Percentiles rank a stretch among this genome's conserved stretches.
Conservation (phyloP, 2,113 vertebrate species). For the Epinephelus lanceolatus region DNA sequence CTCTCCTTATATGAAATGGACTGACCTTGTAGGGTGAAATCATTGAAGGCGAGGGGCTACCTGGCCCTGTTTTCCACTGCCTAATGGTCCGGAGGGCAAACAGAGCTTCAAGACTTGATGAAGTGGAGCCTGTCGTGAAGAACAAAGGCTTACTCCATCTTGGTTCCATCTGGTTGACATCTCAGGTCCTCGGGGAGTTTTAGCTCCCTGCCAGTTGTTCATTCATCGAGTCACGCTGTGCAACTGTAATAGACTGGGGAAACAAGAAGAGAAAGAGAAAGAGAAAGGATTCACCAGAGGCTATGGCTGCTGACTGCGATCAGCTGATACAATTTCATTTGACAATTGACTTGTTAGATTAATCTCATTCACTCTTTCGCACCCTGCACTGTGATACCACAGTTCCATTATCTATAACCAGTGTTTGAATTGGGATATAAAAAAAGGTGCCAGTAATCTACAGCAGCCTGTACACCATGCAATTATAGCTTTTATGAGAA, state of each 20-base stretch:
- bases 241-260: conserved; percentile 32
- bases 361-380: conserved; percentile 24
- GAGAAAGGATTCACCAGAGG: conserved; percentile 35
- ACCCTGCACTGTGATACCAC: conserved; percentile 10
- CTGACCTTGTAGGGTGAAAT: conserved; percentile 9
- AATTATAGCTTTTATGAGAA: not conserved
- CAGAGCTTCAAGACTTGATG: conserved; percentile 58
- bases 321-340: conserved; percentile 49
- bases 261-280: conserved; percentile 30
- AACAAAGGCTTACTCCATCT: conserved; percentile 77
- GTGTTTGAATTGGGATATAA: conserved; percentile 22
- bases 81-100: conserved; percentile 55
- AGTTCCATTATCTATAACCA: conserved; percentile 36
- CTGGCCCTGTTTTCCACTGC: conserved; percentile 31
- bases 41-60: conserved; percentile 28
- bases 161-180: conserved; percentile 69
- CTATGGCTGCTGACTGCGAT: conserved; percentile 11
- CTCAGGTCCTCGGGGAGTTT: conserved; percentile 52
- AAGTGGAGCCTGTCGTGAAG: conserved; percentile 64
- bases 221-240: conserved; percentile 46
- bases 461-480: not conserved
- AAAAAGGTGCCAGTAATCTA: conserved; percentile 7
- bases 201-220: conserved; percentile 58
- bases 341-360: conserved; percentile 46
- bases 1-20: not conserved